Evolutionary conservation across 2,888 invertebrate genomes (phyloP), one percentile per base, ranked within the genome.

Genomic region (Ectemnius cavifrons): DNA sequence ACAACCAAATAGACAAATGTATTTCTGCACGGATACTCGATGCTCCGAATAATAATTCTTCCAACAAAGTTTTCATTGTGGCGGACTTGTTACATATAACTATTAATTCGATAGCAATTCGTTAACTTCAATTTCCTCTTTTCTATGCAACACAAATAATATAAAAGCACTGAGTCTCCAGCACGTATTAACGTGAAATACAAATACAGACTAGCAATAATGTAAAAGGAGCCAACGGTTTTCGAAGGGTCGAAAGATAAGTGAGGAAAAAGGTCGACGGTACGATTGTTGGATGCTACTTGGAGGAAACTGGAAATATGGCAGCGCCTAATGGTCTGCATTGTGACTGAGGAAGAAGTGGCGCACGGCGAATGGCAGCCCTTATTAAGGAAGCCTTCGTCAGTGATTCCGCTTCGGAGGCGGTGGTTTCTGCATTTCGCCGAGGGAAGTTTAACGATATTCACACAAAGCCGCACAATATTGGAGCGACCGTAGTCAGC

Each of bases 381-480:
- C 69, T 82, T 82, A 82, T 82, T 82, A 82, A 82, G 59, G 57
- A 16, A 63, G 67, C 71, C 62, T 73, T 67, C 62, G 70, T 69
- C 77, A 69, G 73, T 65, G 74, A 81, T 76, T 77, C 67, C 46
- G 65, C 70, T 72, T 79, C 69, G 77, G 61, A 63, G 62, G 62
- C 62, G 27, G 52, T n/a, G 63, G 63, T 78, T 67, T 67, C 69
- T 69, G 71, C 65, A 49, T 75, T 67, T 66, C 75, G 63, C 61
- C 71, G 65, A 72, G 84, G 75, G 82, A 82, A 83, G 76, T 79
- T 85, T 81, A 85, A 85, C 82, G 85, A 84, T 85, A 85, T 85
- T 82, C 81, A 81, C 77, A 85, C 79, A 85, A 83, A 84, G 81
- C 71, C 68, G 69, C 75, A 80, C 74, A 71, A 81, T 80, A 79